Percentiles rank a stretch among this genome's conserved stretches.
Conservation (phyloP, 2,113 vertebrate genomes). For the Rhinolophus sinicus region DNA sequence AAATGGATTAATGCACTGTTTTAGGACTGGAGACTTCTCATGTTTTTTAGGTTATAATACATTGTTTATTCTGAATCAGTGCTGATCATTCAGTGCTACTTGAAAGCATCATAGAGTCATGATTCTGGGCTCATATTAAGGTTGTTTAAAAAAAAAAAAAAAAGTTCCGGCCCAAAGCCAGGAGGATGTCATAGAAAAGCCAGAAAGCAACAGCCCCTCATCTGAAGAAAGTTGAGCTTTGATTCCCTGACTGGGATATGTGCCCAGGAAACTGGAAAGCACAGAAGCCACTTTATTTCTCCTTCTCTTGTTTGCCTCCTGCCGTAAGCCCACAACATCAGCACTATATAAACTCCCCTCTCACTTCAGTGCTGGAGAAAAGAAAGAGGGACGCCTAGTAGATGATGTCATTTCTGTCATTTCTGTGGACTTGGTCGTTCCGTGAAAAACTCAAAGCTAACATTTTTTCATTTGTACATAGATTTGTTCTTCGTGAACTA, state of each 20-base stretch:
- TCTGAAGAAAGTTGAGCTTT: conserved; percentile 79
- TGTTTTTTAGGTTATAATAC: neutral
- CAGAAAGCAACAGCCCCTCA: conserved; percentile 63
- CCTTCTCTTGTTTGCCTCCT: neutral
- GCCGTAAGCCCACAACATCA: conserved; percentile 34
- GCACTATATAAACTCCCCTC: neutral
- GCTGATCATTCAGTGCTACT: neutral
- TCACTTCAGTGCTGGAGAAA: neutral
- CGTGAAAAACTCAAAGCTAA: neutral
- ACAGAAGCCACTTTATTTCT: conserved; percentile 73
- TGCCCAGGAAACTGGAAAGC: conserved; percentile 72
- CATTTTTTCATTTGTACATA: neutral
- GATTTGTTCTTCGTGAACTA: conserved; percentile 48
- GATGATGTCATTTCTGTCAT: neutral
- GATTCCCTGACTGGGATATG: conserved; percentile 66
- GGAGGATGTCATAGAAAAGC: neutral
- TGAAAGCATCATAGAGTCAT: neutral
- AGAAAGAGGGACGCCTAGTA: neutral
- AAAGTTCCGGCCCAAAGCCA: neutral
- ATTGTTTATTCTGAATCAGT: neutral
- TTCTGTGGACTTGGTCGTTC: conserved; percentile 4
- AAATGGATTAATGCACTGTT: neutral
- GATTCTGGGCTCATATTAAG: neutral
- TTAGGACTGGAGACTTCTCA: neutral
- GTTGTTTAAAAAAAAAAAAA: neutral